A percentile compares a stretch with the other conserved stretches of the same genome.
Conservation (phyloP, 2,113 vertebrate genomes). For the Nothobranchius kuhntae region DNA sequence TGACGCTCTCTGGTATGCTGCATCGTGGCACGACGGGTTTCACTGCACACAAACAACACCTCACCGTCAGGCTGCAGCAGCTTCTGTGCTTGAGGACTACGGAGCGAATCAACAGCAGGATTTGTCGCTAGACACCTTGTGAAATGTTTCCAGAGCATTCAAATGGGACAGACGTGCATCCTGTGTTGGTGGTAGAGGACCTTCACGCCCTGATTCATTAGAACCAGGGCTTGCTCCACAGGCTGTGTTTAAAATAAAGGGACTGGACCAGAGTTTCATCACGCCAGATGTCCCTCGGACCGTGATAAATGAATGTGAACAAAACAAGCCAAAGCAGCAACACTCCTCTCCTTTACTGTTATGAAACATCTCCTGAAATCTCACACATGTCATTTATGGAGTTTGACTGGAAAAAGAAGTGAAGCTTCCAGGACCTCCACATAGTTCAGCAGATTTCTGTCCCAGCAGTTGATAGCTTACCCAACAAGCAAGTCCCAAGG, state of each 20-base stretch:
- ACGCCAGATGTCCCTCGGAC: background rate
- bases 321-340: background rate
- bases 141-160: too few species aligned
- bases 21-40: conserved; percentile 90
- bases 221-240: background rate
- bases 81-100: background rate
- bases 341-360: background rate
- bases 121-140: background rate
- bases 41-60: conserved; percentile 76
- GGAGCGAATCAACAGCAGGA: too few species aligned
- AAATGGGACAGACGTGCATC: background rate
- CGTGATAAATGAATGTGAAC: background rate
- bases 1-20: conserved; percentile 89
- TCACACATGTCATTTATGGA: background rate
- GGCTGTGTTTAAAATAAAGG: conserved; percentile 4
- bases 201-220: background rate
- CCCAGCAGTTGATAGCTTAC: conserved; percentile 8
- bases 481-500: conserved; percentile 3
- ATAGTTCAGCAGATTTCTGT: background rate
- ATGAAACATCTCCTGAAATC: conserved; percentile 1
- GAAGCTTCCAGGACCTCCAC: background rate
- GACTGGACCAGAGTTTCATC: conserved; percentile 2
- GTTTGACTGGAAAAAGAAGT: background rate
- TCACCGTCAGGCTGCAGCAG: background rate
- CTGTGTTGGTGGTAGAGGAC: too few species aligned